phyloP scores from a whole-genome alignment of 2,113 vertebrate genomes.

The Indicator indicator region DNA sequence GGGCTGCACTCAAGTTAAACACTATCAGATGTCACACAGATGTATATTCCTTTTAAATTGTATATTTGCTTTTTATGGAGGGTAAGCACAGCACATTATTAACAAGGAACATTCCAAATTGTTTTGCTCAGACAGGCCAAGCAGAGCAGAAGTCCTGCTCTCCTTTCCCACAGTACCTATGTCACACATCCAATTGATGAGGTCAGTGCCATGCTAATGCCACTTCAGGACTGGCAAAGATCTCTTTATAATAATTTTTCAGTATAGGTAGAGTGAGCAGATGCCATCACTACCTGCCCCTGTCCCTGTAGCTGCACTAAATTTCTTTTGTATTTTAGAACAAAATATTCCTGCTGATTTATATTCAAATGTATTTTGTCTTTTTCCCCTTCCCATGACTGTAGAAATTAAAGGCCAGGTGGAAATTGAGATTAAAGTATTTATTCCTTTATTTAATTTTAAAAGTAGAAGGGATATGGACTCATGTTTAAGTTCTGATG shows the following conservation, averaged over 20 bases:
- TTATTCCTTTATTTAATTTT: neutral
- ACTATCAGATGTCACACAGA: neutral
- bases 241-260: neutral
- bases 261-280: neutral
- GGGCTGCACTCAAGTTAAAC: neutral
- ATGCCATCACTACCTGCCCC: neutral
- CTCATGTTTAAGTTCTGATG: neutral
- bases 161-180: neutral
- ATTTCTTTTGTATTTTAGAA: neutral
- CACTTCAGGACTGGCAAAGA: neutral
- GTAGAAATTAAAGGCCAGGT: neutral
- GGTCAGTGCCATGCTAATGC: neutral
- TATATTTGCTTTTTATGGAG: neutral
- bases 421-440: neutral
- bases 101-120: neutral
- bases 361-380: neutral
- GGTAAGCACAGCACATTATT: neutral
- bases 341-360: neutral
- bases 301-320: neutral
- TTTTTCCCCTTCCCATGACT: fast-evolving
- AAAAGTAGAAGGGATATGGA: neutral
- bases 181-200: neutral
- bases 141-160: neutral
- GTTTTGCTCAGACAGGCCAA: neutral
- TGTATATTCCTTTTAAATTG: neutral